Base-by-base conservation (phyloP, 1,140 invertebrate genomes). In the Bombus pascuorum region DNA sequence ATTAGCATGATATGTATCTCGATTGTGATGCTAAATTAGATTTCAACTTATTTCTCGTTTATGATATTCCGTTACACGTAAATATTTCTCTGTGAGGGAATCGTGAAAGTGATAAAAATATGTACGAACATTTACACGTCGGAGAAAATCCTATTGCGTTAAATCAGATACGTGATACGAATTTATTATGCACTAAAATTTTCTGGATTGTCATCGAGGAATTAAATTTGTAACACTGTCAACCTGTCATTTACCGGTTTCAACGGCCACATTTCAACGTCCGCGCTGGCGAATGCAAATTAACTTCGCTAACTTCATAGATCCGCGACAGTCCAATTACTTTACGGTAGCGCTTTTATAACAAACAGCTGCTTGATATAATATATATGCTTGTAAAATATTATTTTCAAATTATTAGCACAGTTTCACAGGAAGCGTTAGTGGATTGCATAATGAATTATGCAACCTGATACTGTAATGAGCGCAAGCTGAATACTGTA, bases 241-340 rank as follows among this genome's bases (percentile, higher is more conserved):
- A 37, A 80, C 59, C 68, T 80, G 77, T 80, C 68, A n/a, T 44
- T 44, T 44, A 32, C 34, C 44, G n/a, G 59, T 53, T 79, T 28
- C 39, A 79, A 28, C 59, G 42, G 28, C 18, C 42, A 13, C 44
- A 39, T 73, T 22, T n/a, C 9, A 37, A 34, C 32, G 53, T 47
- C 39, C 42, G 39, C 22, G 5, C 22, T 25, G 18, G 25, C 42
- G 76, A 28, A 80, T 80, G 42, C 68, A 80, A 85, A 85, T 68
- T 44, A 79, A 65, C 53, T 62, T 25, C 2, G 47, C 39, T 39
- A 62, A 80, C 53, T 72, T 39, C n/a, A 47, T 80, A 72, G 68
- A 80, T 53, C 70, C 53, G 53, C 12, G 83, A 80, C 77, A 62
- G 57, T 85, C 53, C 42, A 80, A 80, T 84, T 84, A 84, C 68